Evolutionary conservation across 2,888 invertebrate species (phyloP).

Genomic region (Ceriagrion tenellum): DNA sequence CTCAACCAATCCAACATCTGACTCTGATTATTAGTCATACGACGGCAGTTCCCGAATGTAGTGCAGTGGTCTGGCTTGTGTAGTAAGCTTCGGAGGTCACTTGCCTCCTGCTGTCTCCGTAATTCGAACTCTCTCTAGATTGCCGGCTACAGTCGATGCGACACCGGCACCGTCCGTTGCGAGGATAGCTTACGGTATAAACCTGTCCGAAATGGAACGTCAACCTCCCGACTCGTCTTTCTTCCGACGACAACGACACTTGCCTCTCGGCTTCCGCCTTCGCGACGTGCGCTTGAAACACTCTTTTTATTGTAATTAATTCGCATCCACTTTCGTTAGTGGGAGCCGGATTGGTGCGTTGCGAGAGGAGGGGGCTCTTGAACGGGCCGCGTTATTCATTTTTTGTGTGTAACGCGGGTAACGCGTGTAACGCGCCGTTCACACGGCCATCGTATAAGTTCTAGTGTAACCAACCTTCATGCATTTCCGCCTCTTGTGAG

Average conservation of each 20-base stretch:
- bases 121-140: background rate
- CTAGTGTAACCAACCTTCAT: too few relatives aligned
- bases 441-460: too few relatives aligned
- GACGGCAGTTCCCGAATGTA: too few relatives aligned
- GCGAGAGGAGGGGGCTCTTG: too few relatives aligned
- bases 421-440: too few relatives aligned
- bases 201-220: conserved; percentile 11
- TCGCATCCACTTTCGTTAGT: conserved; percentile 9
- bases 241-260: background rate
- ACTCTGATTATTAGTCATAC: too few relatives aligned
- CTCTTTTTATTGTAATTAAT: background rate
- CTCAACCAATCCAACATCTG: too few relatives aligned
- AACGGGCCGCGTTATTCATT: background rate
- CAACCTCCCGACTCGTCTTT: background rate
- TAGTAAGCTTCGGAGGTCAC: background rate
- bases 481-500: too few relatives aligned
- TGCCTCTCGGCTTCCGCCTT: conserved; percentile 14
- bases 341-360: background rate
- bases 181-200: background rate
- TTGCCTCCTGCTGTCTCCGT: background rate
- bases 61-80: too few relatives aligned
- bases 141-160: background rate
- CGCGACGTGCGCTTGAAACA: background rate
- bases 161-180: conserved; percentile 1
- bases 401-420: too few relatives aligned